Evolutionary conservation across 53 echinoderm and acorn worm genomes (phyloP).

Genomic region (Crossaster papposus): DNA sequence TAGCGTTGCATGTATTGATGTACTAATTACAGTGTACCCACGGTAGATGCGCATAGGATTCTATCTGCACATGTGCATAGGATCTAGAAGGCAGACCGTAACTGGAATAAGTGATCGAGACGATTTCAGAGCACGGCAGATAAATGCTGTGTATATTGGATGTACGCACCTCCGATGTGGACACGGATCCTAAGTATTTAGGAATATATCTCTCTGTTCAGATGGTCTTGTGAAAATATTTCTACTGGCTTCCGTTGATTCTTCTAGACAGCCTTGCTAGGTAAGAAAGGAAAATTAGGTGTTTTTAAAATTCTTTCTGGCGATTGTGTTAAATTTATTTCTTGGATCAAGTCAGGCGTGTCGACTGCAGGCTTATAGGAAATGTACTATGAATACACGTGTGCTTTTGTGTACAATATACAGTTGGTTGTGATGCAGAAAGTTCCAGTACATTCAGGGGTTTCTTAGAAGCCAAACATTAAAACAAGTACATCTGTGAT

Average conservation of each 20-base stretch:
- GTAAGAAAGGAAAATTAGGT: background rate
- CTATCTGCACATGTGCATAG: background rate
- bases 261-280: background rate
- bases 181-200: background rate
- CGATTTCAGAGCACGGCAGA: background rate
- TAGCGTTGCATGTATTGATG: conserved; percentile 36
- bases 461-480: background rate
- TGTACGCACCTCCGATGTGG: background rate
- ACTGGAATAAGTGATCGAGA: background rate
- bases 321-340: background rate
- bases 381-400: background rate
- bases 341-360: background rate
- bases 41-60: too few species aligned
- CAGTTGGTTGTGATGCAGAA: background rate
- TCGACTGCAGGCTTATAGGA: background rate
- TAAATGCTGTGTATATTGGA: background rate
- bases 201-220: background rate
- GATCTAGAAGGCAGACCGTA: background rate
- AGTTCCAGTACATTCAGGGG: background rate
- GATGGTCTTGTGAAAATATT: background rate
- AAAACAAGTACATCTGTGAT: too few species aligned
- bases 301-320: background rate
- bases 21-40: conserved; percentile 40
- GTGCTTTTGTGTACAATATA: background rate
- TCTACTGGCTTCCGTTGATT: background rate